These are phyloP conservation scores for Mesocentrotus franciscanus DNA, from an alignment of 53 echinoderm and acorn worm genomes.

Conservation along the genomic window DNA sequence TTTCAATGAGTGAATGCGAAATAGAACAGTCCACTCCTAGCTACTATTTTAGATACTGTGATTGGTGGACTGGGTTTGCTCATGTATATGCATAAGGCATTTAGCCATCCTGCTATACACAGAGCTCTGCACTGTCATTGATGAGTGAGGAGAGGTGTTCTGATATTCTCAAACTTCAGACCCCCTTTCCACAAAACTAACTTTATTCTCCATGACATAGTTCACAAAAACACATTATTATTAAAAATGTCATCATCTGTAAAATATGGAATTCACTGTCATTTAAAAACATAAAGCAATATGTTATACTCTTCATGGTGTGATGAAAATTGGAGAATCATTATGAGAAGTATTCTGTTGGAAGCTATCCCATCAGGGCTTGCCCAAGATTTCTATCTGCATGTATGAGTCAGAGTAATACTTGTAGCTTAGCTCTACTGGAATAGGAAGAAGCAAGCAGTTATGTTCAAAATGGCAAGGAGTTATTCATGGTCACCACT, in stretches of 20 bases:
- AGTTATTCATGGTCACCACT: slow-evolving; percentile 38
- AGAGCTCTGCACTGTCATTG: neutral
- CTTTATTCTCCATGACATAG: neutral
- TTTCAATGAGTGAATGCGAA: neutral
- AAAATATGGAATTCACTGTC: neutral
- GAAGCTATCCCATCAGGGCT: slow-evolving; percentile 30
- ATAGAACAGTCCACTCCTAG: slow-evolving; percentile 45
- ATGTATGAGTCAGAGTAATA: slow-evolving; percentile 49
- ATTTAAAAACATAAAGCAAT: neutral
- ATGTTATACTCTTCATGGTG: neutral
- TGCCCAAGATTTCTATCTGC: slow-evolving; percentile 39
- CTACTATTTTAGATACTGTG: slow-evolving; percentile 6
- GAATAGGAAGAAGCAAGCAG: slow-evolving; percentile 33
- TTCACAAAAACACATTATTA: neutral
- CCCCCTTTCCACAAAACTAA: neutral
- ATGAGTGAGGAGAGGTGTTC: neutral
- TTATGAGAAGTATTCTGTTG: neutral
- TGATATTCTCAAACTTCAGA: neutral
- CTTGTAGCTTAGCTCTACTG: slow-evolving; percentile 25
- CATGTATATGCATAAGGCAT: slow-evolving; percentile 53
- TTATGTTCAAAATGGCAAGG: neutral
- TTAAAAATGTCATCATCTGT: neutral
- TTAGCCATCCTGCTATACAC: slow-evolving; percentile 2
- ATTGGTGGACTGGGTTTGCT: slow-evolving; percentile 42
- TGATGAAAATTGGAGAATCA: neutral